Evolutionary conservation across 2,797 vertebrate species (phyloP).

Genomic region (Helostoma temminkii): DNA sequence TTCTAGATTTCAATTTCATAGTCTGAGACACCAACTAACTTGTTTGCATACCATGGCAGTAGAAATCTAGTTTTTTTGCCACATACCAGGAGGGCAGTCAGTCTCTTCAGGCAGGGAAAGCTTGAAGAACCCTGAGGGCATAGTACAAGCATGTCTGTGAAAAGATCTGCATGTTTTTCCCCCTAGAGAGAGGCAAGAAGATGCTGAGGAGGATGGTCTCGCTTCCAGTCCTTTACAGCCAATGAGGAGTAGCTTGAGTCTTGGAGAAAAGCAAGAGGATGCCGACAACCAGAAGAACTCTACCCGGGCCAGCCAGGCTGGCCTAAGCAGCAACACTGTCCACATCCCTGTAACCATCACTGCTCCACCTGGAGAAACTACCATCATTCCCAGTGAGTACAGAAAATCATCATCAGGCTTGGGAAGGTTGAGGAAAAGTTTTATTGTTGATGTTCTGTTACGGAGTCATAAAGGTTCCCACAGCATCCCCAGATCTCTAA

Average conservation of each 20-base stretch:
- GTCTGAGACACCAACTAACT: neutral
- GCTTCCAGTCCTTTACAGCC: conserved; percentile 79
- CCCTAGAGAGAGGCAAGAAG: conserved; percentile 86
- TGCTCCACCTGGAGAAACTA: conserved; percentile 88
- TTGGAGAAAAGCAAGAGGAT: conserved; percentile 91
- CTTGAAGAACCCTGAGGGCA: conserved; percentile 11
- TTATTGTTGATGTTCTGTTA: neutral
- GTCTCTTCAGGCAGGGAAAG: conserved; percentile 8
- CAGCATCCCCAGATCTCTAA: neutral
- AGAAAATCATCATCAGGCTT: neutral
- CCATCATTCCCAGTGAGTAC: conserved; percentile 88
- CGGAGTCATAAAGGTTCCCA: neutral
- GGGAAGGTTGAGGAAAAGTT: neutral
- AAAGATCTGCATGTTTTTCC: conserved; percentile 19
- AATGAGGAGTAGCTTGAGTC: conserved; percentile 52
- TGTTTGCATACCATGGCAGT: neutral
- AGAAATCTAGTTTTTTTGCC: neutral
- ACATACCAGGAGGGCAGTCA: conserved; percentile 12
- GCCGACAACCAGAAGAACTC: conserved; percentile 96
- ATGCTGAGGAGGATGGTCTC: conserved; percentile 79
- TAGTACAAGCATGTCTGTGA: conserved; percentile 17
- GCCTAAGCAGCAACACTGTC: conserved; percentile 81
- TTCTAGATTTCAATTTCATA: too few species aligned
- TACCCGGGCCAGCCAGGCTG: conserved; percentile 86
- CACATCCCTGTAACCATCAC: conserved; percentile 92